Conservation (phyloP, 2,888 invertebrate genomes). For the Platycheirus albimanus region DNA sequence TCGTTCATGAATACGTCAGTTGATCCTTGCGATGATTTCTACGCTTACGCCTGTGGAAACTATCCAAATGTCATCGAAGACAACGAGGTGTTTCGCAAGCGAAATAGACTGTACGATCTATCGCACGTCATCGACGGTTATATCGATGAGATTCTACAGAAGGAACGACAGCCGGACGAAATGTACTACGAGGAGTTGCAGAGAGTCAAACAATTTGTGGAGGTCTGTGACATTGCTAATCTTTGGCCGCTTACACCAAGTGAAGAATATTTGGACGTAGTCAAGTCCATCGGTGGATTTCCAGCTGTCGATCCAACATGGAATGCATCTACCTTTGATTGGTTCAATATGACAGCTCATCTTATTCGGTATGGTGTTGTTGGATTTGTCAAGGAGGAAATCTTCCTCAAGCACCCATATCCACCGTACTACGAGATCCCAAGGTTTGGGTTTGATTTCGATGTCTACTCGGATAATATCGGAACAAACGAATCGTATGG, state of each 20-base stretch:
- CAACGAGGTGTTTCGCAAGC: neutral
- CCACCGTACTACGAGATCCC: constrained; percentile 78
- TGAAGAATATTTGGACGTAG: constrained; percentile 77
- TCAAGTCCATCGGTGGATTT: constrained; percentile 79
- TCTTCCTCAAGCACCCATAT: constrained; percentile 77
- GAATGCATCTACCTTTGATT: constrained; percentile 77
- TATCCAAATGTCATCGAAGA: constrained; percentile 77
- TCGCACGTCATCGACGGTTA: constrained; percentile 77
- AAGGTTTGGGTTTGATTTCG: constrained; percentile 79
- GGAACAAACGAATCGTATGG: constrained; percentile 77
- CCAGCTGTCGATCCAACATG: constrained; percentile 78
- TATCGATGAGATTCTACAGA: constrained; percentile 73
- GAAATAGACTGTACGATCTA: constrained; percentile 76
- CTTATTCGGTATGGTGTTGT: constrained; percentile 78
- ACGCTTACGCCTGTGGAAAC: constrained; percentile 81
- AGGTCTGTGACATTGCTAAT: constrained; percentile 77
- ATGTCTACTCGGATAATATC: constrained; percentile 79
- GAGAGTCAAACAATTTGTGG: constrained; percentile 77
- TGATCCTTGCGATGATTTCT: constrained; percentile 80
- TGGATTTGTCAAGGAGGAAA: constrained; percentile 77
- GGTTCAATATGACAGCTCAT: constrained; percentile 81
- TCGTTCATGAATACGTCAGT: constrained; percentile 79
- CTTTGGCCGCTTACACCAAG: constrained; percentile 77
- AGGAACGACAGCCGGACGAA: constrained; percentile 61
- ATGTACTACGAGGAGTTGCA: constrained; percentile 76